A percentile compares a stretch with the other conserved stretches of the same genome.
phyloP scores from a whole-genome alignment of 2,888 invertebrate species.

The Saturnia japonica region DNA sequence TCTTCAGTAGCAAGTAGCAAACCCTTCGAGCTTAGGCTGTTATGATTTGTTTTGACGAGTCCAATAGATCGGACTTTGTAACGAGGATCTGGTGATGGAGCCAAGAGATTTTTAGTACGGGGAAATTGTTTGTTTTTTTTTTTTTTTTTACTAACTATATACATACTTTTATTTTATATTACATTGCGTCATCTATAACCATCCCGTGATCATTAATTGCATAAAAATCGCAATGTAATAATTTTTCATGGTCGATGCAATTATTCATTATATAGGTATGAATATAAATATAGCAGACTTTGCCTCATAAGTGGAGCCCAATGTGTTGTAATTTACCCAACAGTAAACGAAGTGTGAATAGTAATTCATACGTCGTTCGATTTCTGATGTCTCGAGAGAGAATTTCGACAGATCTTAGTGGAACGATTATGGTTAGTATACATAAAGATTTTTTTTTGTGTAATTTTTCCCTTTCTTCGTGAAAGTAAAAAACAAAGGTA shows the following conservation, averaged over 20 bases:
- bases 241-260: background rate
- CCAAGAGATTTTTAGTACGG: too few relatives aligned
- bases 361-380: background rate
- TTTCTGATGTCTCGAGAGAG: slow-evolving; percentile 15
- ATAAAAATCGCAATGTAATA: background rate
- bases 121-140: too few relatives aligned
- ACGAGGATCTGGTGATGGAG: too few relatives aligned
- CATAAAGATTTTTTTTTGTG: too few relatives aligned
- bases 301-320: background rate
- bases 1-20: too few relatives aligned
- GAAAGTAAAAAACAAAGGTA: too few relatives aligned
- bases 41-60: too few relatives aligned
- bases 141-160: too few relatives aligned
- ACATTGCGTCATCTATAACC: background rate
- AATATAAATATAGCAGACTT: background rate
- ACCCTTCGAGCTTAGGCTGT: too few relatives aligned
- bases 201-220: background rate
- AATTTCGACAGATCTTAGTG: slow-evolving; percentile 15
- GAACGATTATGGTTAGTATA: slow-evolving; percentile 13
- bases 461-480: too few relatives aligned
- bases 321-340: background rate
- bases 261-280: background rate
- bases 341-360: slow-evolving; percentile 13
- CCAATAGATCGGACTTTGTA: too few relatives aligned
- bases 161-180: background rate